phyloP scores from a whole-genome alignment of 2,797 vertebrate genomes.

The Trachops cirrhosus region DNA sequence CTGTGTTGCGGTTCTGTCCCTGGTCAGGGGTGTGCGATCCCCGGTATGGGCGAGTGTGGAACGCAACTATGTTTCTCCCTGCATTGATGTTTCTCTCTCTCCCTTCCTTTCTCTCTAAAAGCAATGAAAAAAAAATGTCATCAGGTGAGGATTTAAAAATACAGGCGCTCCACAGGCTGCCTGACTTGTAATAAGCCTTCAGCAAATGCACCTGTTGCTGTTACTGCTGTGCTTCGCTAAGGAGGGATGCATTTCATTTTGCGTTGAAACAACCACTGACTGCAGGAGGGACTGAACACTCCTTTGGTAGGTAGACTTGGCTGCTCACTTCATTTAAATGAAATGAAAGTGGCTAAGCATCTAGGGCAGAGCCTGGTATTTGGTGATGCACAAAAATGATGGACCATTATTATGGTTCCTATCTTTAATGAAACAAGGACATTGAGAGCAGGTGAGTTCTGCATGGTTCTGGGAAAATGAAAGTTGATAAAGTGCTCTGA shows the following conservation, averaged over 20 bases:
- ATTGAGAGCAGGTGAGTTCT: not conserved
- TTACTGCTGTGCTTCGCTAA: not conserved
- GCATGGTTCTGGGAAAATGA: not conserved
- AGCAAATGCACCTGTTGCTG: not conserved
- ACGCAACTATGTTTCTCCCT: not conserved
- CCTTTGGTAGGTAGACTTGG: not conserved
- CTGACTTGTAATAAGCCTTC: not conserved
- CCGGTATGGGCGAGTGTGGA: not conserved
- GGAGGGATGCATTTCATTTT: not conserved
- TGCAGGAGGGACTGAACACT: not conserved
- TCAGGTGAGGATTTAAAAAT: not conserved
- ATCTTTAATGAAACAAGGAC: not conserved
- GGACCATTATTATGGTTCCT: not conserved
- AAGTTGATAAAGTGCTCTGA: not conserved
- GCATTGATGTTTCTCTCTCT: not conserved
- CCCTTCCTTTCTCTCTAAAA: not conserved
- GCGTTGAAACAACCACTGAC: not conserved
- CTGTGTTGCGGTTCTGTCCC: not conserved
- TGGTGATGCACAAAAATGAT: not conserved
- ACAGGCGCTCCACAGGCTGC: not conserved
- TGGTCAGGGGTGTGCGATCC: not conserved
- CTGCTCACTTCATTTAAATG: not conserved
- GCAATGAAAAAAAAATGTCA: not conserved
- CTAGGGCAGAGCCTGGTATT: not conserved
- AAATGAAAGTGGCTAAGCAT: not conserved